phyloP scores from a whole-genome alignment of 2,888 invertebrate species.

The Gari tellinella region DNA sequence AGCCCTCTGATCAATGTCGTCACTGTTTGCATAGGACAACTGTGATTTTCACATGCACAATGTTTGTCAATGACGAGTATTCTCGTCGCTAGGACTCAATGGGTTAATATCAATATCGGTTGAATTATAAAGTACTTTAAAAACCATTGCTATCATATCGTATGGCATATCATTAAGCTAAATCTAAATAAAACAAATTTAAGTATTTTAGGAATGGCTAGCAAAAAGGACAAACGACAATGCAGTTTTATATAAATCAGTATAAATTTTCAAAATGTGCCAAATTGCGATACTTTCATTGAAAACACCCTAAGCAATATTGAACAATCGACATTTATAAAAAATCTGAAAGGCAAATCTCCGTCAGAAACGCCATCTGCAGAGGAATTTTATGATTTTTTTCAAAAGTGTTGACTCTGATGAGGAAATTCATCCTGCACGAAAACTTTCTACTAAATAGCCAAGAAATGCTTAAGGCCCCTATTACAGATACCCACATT shows the following conservation, averaged over 20 bases:
- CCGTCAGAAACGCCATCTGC: neutral
- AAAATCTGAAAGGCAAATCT: neutral
- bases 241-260: conserved; percentile 9
- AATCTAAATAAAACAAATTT: conserved; percentile 1
- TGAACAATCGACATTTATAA: neutral
- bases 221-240: conserved; percentile 6
- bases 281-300: conserved; percentile 2
- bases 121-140: too few species aligned
- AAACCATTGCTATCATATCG: too few species aligned
- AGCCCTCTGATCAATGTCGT: too few species aligned
- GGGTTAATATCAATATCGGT: too few species aligned
- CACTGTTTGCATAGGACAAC: too few species aligned
- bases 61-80: too few species aligned
- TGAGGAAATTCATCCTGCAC: neutral
- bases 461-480: conserved; percentile 16
- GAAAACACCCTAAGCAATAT: conserved; percentile 6
- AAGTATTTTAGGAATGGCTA: neutral
- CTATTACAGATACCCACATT: conserved; percentile 25
- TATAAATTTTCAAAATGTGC: neutral
- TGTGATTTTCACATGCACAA: too few species aligned
- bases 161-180: conserved; percentile 9
- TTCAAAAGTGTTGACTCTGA: neutral
- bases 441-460: neutral
- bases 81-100: too few species aligned
- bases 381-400: conserved; percentile 5